A percentile compares a stretch with the other conserved stretches of the same genome.
Evolutionary conservation across 2,888 invertebrate genomes (phyloP).

Genomic region (Pterostichus niger): DNA sequence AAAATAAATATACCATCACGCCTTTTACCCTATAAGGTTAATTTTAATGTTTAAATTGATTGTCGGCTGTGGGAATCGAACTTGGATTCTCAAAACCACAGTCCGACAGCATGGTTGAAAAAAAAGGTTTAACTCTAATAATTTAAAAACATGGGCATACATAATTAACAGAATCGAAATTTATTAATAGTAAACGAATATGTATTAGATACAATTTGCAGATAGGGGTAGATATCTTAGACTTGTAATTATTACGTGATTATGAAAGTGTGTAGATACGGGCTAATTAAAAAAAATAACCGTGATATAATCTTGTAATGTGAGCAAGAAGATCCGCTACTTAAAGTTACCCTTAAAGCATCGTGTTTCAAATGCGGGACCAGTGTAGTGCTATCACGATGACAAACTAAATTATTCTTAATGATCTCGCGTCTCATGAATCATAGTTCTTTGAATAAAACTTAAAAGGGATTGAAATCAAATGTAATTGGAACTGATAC

Average conservation of each 20-base stretch:
- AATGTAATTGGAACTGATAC: constrained; percentile 56
- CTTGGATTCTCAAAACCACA: no score
- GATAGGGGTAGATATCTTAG: constrained; percentile 5
- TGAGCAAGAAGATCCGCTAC: constrained; percentile 50
- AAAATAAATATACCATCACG: no score
- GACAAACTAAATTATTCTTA: constrained; percentile 59
- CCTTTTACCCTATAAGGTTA: no score
- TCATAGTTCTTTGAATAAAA: constrained; percentile 53
- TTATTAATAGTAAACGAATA: no score
- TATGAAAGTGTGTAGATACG: constrained; percentile 18
- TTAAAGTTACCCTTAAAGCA: constrained; percentile 51
- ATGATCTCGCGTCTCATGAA: constrained; percentile 43
- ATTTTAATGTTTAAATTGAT: no score
- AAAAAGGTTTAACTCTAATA: no score
- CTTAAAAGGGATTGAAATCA: constrained; percentile 44
- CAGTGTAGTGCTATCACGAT: constrained; percentile 23
- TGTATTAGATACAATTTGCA: neutral
- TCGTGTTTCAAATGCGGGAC: constrained; percentile 56
- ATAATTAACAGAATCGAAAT: no score
- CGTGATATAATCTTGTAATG: constrained; percentile 15
- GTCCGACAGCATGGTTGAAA: no score
- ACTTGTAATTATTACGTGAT: neutral
- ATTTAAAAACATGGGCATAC: no score
- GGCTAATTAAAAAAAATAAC: constrained; percentile 43
- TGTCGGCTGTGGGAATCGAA: no score